Percentiles rank a stretch among this genome's conserved stretches.
These are phyloP conservation scores for Piscicola geometra DNA, from an alignment of 2,888 invertebrate species.

Conservation along the genomic window DNA sequence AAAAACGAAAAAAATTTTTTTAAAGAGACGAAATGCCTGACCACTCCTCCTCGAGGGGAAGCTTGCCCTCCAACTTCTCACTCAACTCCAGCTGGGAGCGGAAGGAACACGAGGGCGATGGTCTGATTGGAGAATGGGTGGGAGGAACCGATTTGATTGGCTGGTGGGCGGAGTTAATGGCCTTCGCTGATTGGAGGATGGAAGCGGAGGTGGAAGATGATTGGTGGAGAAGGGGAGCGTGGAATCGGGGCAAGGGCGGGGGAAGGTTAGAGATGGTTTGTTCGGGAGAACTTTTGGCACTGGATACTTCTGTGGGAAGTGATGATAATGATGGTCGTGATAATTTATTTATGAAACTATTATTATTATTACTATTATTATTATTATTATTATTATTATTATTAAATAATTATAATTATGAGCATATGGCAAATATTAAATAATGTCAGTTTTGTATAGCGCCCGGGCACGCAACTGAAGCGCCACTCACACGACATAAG, in stretches of 20 bases:
- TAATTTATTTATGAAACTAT: too few species aligned
- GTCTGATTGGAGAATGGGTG: neutral
- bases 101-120: neutral
- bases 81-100: neutral
- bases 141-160: neutral
- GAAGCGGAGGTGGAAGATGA: neutral
- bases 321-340: neutral
- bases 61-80: constrained; percentile 24
- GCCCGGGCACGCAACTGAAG: too few species aligned
- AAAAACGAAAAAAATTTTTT: too few species aligned
- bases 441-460: neutral
- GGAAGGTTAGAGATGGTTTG: neutral
- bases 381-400: too few species aligned
- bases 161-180: constrained; percentile 5
- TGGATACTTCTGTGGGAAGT: neutral
- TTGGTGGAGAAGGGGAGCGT: neutral
- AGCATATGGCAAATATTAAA: neutral
- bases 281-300: neutral
- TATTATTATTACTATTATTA: too few species aligned
- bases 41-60: constrained; percentile 30
- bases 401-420: constrained; percentile 12
- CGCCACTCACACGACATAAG: too few species aligned
- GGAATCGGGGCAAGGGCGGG: neutral
- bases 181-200: neutral
- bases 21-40: neutral